Base-by-base conservation (phyloP, 2,113 vertebrate genomes). In the Odobenus rosmarus region DNA sequence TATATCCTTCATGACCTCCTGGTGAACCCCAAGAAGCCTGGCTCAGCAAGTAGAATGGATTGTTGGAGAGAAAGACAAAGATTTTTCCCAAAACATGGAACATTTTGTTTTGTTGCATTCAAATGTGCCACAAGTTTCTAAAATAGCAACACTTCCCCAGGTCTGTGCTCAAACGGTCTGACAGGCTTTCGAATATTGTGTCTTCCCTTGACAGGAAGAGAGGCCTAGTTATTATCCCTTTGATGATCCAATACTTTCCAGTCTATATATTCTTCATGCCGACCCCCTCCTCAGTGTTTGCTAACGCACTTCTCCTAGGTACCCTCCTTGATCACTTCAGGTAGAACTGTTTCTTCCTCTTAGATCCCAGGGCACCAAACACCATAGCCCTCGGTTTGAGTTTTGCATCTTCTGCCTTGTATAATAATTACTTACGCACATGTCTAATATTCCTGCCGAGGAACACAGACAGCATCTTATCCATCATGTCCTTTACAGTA, bases 21-120 rank as follows among this genome's bases (percentile, higher is more conserved):
- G 36, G 79, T 95, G 62, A 97, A 55, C 82, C 86, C 72, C 51
- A 1, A 91, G 39, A 76, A 88, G n/a, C 15, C 69, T 82, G n/a
- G 53, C 62, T 90, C 88, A 79, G 31, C 39, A 79, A 92, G 31
- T 15, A n/a, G 72, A 85, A 96, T 79, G 19, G 92, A 83, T 59
- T 80, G 24, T 33, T 95, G 33, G 31, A 85, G 23, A 92, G n/a
- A 67, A 93, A 96, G 76, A 67, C 46, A 89, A 92, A 74, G 49
- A 42, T 77, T 93, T 62, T 14, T 64, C 69, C 42, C 7, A 0
- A 67, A 77, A 81, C 23, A 64, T 39, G 33, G 12, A 87, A 69
- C 55, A 76, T 57, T 90, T 62, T 91, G 31, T 89, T 95, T 96
- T 64, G 95, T 53, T 94, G 42, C 59, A 59, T 81, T 82, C 64